phyloP scores from a whole-genome alignment of 2,113 vertebrate genomes.

The Sceloporus tristichus region DNA sequence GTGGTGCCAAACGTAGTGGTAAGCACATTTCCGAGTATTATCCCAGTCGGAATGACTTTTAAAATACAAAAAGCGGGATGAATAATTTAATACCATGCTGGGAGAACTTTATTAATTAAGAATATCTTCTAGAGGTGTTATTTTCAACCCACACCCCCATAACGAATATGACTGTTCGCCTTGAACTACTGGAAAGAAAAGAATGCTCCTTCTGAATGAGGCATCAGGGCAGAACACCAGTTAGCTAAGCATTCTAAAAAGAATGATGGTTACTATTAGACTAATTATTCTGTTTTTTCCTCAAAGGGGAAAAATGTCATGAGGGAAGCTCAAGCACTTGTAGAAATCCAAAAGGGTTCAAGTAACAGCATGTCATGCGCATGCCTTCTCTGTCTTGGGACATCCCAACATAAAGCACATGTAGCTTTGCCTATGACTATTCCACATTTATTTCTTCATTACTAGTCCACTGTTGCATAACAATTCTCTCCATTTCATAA shows the following conservation, averaged over 20 bases:
- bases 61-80: constrained; percentile 43
- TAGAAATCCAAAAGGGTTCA: not conserved
- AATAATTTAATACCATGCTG: constrained; percentile 54
- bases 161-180: constrained; percentile 30
- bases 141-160: constrained; percentile 37
- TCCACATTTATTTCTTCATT: too few relatives aligned
- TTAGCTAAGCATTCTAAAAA: constrained; percentile 12
- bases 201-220: constrained; percentile 8
- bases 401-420: too few relatives aligned
- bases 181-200: constrained; percentile 21
- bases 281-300: not conserved
- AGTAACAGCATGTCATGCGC: not conserved
- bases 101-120: constrained; percentile 51
- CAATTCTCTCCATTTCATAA: too few relatives aligned
- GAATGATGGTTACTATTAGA: not conserved
- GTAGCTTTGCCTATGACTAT: too few relatives aligned
- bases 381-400: too few relatives aligned
- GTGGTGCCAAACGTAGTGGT: not conserved
- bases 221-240: constrained; percentile 6
- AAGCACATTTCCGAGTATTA: constrained; percentile 48
- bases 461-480: too few relatives aligned
- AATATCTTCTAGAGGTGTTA: constrained; percentile 21
- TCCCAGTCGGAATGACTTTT: constrained; percentile 44
- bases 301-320: too few relatives aligned
- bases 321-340: not conserved